These are phyloP conservation scores for Gonioctena quinquepunctata DNA, from an alignment of 1,140 invertebrate genomes.

Conservation along the genomic window DNA sequence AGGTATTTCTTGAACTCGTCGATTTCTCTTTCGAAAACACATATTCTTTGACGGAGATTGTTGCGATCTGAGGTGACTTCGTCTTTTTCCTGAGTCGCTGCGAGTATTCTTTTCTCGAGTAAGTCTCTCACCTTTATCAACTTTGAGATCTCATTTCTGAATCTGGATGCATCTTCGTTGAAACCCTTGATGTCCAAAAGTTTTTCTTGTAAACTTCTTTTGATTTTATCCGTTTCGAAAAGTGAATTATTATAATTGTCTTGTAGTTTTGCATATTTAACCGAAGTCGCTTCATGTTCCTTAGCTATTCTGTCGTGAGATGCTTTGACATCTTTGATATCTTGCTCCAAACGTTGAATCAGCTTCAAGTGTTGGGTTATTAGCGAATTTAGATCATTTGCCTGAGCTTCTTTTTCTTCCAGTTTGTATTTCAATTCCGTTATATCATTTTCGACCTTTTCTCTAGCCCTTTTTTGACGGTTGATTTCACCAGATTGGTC, in stretches of 20 bases:
- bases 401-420: conserved; percentile 44
- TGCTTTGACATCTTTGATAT: conserved; percentile 56
- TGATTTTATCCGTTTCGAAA: conserved; percentile 29
- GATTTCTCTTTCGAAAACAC: conserved; percentile 58
- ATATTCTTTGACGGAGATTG: conserved; percentile 56
- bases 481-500: conserved; percentile 36
- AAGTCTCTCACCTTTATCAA: conserved; percentile 39
- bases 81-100: conserved; percentile 53
- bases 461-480: conserved; percentile 36
- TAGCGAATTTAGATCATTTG: conserved; percentile 39
- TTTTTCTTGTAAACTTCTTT: conserved; percentile 29
- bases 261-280: conserved; percentile 35
- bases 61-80: conserved; percentile 54
- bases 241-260: conserved; percentile 31
- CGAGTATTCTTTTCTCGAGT: conserved; percentile 40
- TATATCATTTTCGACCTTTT: conserved; percentile 44
- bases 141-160: conserved; percentile 44
- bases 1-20: conserved; percentile 57
- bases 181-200: conserved; percentile 35
- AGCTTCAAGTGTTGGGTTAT: conserved; percentile 52
- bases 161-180: conserved; percentile 37
- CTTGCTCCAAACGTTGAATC: conserved; percentile 55
- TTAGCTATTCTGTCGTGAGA: conserved; percentile 51
- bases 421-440: conserved; percentile 34
- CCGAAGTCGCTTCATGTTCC: conserved; percentile 50